These are phyloP conservation scores for Fundulus diaphanus DNA, from an alignment of 2,797 vertebrate species.

Conservation along the genomic window DNA sequence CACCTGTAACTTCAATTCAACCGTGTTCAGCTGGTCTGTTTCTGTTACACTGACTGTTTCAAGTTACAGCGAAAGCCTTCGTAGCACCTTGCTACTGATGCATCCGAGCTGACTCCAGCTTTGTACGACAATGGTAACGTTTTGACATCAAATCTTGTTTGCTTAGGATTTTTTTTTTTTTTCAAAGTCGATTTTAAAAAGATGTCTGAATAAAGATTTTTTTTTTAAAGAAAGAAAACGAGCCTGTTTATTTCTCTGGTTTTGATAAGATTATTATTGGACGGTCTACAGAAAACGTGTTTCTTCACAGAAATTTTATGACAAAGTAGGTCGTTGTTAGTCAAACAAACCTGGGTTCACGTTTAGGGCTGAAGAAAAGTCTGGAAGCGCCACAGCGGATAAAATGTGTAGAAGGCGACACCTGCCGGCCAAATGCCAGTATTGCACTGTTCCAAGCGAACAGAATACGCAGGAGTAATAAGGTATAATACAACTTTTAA, in stretches of 20 bases:
- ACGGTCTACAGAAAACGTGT: neutral
- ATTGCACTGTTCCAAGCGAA: neutral
- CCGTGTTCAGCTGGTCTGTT: neutral
- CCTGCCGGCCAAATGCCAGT: neutral
- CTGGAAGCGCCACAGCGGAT: no score
- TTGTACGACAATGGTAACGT: constrained; percentile 4
- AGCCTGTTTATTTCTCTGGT: neutral
- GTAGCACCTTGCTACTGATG: neutral
- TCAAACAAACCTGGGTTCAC: neutral
- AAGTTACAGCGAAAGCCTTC: neutral
- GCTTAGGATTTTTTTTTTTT: constrained; percentile 13
- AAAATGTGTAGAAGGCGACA: neutral
- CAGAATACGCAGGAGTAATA: no score
- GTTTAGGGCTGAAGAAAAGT: neutral
- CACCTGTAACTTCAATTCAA: neutral
- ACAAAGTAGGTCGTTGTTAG: neutral
- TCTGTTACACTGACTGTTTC: neutral
- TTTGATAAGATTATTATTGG: neutral
- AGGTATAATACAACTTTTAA: neutral
- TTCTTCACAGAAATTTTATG: neutral
- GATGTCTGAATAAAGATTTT: constrained; percentile 54
- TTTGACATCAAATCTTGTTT: constrained; percentile 2
- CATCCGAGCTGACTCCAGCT: neutral
- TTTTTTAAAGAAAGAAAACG: constrained; percentile 5
- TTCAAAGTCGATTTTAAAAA: constrained; percentile 1